Evolutionary conservation across 2,113 vertebrate genomes (phyloP), one percentile per base, ranked within the genome.

Genomic region (Paradoxurus hermaphroditus): DNA sequence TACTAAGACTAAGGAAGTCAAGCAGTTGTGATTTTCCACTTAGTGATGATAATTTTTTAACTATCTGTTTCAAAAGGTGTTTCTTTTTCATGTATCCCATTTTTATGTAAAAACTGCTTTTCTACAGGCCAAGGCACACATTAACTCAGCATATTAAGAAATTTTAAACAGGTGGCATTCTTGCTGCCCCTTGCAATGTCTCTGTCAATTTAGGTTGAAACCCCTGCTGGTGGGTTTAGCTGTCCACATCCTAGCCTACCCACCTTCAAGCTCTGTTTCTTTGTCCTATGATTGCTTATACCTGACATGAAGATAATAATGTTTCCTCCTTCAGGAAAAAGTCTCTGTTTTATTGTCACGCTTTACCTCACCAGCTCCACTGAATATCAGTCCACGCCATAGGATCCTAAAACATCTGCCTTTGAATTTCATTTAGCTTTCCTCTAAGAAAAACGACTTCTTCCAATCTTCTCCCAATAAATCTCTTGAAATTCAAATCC

Each of bases 191-290:
- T 25, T 49, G 70, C 67, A 86, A 62, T 49, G 23, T 4, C 21
- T 96, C 34, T 73, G 25, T 67, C 27, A 72, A 46, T 29, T 79
- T n/a, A 89, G 31, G 9, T 34, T 46, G n/a, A 84, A 79, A 56
- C 1, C 0, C 12, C 49, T 36, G 0, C 18, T 49, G 18, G 41
- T 46, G 16, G 9, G 0, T 44, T 14, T 5, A 31, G 51, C 2
- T 49, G 21, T 36, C 27, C 19, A 51, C n/a, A 59, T 83, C n/a
- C 39, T 88, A 77, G 10, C 16, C 2, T 59, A 34, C 3, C 7
- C 31, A 75, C 8, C 7, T 13, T 87, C 34, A 62, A 53, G 25
- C 63, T 70, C 36, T 77, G 39, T 25, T 23, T 39, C 21, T 90
- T 84, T 3, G 46, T 11, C 9, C 7, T 49, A 8, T n/a, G 81